These are phyloP conservation scores for Tetragnatha versicolor DNA, from an alignment of 1,140 invertebrate genomes.

Conservation along the genomic window DNA sequence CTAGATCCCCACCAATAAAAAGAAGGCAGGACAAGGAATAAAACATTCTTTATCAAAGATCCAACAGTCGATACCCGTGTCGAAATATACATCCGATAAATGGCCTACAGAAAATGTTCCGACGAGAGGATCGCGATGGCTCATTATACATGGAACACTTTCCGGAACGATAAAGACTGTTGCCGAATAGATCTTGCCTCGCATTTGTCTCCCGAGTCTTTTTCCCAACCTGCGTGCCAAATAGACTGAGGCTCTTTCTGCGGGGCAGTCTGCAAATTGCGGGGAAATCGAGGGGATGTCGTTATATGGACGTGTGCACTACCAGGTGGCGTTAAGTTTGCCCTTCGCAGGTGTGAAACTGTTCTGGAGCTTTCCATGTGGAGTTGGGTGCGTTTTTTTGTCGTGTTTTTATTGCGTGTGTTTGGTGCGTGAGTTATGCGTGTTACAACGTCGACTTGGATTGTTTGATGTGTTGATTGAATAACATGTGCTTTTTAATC, in stretches of 20 bases:
- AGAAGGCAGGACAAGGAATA: not conserved
- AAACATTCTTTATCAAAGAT: slow-evolving; percentile 27
- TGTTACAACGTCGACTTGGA: too few relatives aligned
- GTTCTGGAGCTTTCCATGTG: too few relatives aligned
- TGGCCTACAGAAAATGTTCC: not conserved
- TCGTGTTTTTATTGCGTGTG: too few relatives aligned
- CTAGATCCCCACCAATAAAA: not conserved
- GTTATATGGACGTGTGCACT: too few relatives aligned
- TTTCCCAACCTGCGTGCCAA: slow-evolving; percentile 12
- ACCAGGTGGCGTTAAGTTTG: too few relatives aligned
- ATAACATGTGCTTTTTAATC: too few relatives aligned
- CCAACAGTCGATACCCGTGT: not conserved
- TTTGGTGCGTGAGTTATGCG: too few relatives aligned
- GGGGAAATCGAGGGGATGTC: too few relatives aligned
- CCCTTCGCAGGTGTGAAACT: too few relatives aligned
- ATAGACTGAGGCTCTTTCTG: not conserved
- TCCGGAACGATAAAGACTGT: not conserved
- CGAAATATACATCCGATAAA: slow-evolving; percentile 23
- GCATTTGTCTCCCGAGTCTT: slow-evolving; percentile 12
- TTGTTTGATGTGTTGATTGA: too few relatives aligned
- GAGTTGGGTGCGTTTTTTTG: too few relatives aligned
- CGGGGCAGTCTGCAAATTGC: slow-evolving; percentile 7
- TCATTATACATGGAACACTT: slow-evolving; percentile 22
- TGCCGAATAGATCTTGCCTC: not conserved
- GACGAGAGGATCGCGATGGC: slow-evolving; percentile 1